Conservation (phyloP, 2,888 invertebrate genomes). For the Galerucella nymphaeae region DNA sequence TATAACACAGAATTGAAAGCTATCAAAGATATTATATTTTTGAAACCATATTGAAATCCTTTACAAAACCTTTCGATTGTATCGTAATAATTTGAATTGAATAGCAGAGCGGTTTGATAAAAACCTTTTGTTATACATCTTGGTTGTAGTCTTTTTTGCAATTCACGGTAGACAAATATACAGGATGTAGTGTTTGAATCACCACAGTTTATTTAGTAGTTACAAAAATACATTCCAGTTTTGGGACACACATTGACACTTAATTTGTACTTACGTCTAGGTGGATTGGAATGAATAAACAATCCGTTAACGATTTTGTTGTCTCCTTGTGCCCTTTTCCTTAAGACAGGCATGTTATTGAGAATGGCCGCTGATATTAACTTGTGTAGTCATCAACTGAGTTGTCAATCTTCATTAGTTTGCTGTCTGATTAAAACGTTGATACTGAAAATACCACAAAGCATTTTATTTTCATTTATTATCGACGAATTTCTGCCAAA, state of each 20-base stretch:
- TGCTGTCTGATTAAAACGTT: constrained; percentile 17
- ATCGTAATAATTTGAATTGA: background rate
- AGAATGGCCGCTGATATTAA: constrained; percentile 7
- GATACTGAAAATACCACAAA: constrained; percentile 11
- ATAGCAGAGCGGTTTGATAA: background rate
- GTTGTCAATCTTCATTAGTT: constrained; percentile 31
- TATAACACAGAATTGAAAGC: too few species aligned
- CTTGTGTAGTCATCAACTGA: constrained; percentile 17
- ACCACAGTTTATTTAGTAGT: too few species aligned
- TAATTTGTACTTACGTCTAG: constrained; percentile 68
- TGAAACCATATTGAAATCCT: too few species aligned
- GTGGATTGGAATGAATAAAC: constrained; percentile 74
- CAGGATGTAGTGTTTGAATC: too few species aligned
- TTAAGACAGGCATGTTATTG: constrained; percentile 51
- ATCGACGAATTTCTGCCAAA: background rate
- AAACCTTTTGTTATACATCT: too few species aligned
- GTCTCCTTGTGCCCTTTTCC: constrained; percentile 47
- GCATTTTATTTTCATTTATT: background rate
- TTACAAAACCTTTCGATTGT: background rate
- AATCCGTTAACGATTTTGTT: constrained; percentile 64
- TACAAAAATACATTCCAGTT: too few species aligned
- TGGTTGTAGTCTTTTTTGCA: too few species aligned
- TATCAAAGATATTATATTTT: too few species aligned
- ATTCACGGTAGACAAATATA: too few species aligned
- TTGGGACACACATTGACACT: too few species aligned